phyloP scores from a whole-genome alignment of 2,888 invertebrate genomes.

The Calliopum simillimum region DNA sequence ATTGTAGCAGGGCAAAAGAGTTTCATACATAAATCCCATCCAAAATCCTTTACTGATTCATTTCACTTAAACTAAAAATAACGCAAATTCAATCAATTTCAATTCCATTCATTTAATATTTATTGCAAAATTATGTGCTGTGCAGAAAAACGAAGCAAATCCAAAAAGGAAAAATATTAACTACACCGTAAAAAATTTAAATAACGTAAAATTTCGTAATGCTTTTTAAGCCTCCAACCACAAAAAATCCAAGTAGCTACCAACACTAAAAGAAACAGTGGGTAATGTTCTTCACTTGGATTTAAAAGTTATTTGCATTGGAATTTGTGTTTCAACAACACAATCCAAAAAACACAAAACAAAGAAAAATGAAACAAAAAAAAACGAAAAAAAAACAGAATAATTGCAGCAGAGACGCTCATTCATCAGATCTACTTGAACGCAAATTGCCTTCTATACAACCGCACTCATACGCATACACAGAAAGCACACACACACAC shows the following conservation, averaged over 20 bases:
- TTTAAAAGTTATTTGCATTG: slow-evolving; percentile 23
- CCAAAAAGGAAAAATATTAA: no score
- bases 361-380: not conserved
- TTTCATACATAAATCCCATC: no score
- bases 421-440: not conserved
- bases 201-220: no score
- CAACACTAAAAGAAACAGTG: not conserved
- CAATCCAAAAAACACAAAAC: not conserved
- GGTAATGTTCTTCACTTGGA: not conserved
- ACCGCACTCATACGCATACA: not conserved
- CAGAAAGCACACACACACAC: not conserved
- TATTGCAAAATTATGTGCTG: no score
- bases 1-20: no score
- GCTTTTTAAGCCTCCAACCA: no score
- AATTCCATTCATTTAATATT: no score
- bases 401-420: not conserved
- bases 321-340: not conserved
- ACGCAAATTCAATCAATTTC: no score
- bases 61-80: no score
- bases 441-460: slow-evolving; percentile 21
- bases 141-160: no score
- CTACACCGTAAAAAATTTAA: no score
- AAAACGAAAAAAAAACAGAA: not conserved
- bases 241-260: not conserved
- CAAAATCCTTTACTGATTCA: no score